Conservation (phyloP, 2,113 vertebrate species). For the Oriolus oriolus region DNA sequence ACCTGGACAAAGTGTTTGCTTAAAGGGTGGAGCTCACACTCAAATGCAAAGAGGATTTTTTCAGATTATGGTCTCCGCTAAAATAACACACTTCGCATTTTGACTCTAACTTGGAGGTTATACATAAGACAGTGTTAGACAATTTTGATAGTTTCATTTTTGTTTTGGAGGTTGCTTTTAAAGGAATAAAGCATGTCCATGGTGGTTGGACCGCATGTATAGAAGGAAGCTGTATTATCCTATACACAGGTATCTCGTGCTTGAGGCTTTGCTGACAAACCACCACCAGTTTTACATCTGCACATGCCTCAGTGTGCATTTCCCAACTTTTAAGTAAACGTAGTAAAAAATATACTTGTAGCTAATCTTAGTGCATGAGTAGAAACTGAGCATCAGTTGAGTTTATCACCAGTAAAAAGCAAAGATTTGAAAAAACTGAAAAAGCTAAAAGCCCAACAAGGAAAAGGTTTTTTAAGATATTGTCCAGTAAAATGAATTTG, state of each 20-base stretch:
- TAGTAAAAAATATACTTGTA: not conserved
- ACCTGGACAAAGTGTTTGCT: not conserved
- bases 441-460: not conserved
- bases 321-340: not conserved
- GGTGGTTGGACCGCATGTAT: not conserved
- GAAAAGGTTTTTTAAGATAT: not conserved
- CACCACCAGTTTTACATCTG: not conserved
- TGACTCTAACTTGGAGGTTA: not conserved
- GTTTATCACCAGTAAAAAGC: not conserved
- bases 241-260: not conserved
- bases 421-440: not conserved
- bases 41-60: not conserved
- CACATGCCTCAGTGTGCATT: not conserved
- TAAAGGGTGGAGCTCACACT: not conserved
- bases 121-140: not conserved
- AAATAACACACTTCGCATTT: not conserved
- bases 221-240: not conserved
- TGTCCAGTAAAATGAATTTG: not conserved
- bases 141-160: not conserved
- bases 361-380: not conserved
- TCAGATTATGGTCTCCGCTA: not conserved
- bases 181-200: not conserved
- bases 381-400: not conserved
- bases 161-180: not conserved
- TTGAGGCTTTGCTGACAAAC: not conserved